Evolutionary conservation across 2,797 vertebrate genomes (phyloP), one percentile per base, ranked within the genome.

Genomic region (Phylloscopus collybita): DNA sequence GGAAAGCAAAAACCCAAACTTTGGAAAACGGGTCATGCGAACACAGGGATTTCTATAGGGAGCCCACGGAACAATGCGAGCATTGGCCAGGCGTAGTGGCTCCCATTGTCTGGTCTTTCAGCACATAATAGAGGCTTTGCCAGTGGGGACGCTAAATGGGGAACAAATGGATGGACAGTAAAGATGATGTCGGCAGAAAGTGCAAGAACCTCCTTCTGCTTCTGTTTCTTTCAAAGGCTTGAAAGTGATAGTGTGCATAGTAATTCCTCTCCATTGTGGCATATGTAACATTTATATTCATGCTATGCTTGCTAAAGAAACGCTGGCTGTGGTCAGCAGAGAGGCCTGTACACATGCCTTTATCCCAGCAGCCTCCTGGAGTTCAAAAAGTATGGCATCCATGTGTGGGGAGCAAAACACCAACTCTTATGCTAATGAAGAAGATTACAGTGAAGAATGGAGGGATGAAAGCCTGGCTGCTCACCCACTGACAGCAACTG

Each of bases 401-500:
- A 59, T 59, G 74, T 80, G 80, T 38, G 45, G 54, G 76, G 78
- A 92, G 90, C 74, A 88, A 92, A 84, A 70, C 73, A 90, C 30
- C 78, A 78, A 9, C 74, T 94, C 90, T 93, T 78, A 94, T 92
- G 88, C 54, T 92, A 96, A 96, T 94, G 88, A 85, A 91, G 94
- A 96, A 92, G 94, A 96, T 92, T 94, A 93, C 74, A 54, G 57
- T 74, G 80, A 80, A 93, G 96, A 96, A 96, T 85, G 74, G 32
- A 90, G 29, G 50, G 57, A 85, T 90, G 83, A 89, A 93, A 94
- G 84, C 78, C 64, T 1, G 0, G 11, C 78, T 49, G 54, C 72
- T 94, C 54, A 60, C 44, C 36, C 90, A 73, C 53, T 67, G 92
- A 86, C 83, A 96, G 73, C 2, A 0, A 80, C 56, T 76, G 62